phyloP scores from a whole-genome alignment of 2,113 vertebrate species.

The Rhinoderma darwinii region DNA sequence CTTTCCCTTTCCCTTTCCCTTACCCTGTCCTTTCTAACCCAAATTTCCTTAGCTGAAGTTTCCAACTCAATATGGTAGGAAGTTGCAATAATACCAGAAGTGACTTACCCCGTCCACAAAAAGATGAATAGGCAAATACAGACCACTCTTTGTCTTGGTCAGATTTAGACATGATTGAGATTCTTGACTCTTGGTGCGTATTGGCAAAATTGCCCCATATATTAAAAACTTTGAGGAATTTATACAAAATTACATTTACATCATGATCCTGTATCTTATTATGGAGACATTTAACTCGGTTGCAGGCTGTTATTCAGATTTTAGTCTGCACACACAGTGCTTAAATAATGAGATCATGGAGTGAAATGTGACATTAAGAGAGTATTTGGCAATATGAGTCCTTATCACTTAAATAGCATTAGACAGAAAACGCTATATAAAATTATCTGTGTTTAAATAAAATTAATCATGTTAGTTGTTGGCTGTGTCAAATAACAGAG shows the following conservation, averaged over 20 bases:
- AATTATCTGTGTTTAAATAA: not conserved
- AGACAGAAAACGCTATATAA: not conserved
- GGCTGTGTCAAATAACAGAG: not conserved
- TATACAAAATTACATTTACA: not conserved
- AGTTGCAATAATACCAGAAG: not conserved
- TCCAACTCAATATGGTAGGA: not conserved
- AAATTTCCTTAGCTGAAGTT: not conserved
- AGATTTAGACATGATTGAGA: not conserved
- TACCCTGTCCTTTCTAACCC: no score
- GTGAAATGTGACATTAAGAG: not conserved
- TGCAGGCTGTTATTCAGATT: not conserved
- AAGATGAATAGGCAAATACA: not conserved
- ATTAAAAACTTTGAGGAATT: not conserved
- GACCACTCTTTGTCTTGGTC: not conserved
- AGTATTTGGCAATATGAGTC: not conserved
- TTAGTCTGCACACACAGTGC: not conserved
- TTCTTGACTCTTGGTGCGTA: no score
- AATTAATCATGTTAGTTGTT: not conserved
- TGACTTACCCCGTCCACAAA: not conserved
- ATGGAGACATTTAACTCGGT: not conserved
- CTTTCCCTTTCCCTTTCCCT: no score
- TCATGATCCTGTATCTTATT: not conserved
- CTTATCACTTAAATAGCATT: not conserved
- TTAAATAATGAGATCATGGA: constrained; percentile 1
- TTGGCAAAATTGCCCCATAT: not conserved